Percentiles rank a stretch among this genome's conserved stretches.
These are phyloP conservation scores for Perca fluviatilis DNA, from an alignment of 2,113 vertebrate species.

Conservation along the genomic window DNA sequence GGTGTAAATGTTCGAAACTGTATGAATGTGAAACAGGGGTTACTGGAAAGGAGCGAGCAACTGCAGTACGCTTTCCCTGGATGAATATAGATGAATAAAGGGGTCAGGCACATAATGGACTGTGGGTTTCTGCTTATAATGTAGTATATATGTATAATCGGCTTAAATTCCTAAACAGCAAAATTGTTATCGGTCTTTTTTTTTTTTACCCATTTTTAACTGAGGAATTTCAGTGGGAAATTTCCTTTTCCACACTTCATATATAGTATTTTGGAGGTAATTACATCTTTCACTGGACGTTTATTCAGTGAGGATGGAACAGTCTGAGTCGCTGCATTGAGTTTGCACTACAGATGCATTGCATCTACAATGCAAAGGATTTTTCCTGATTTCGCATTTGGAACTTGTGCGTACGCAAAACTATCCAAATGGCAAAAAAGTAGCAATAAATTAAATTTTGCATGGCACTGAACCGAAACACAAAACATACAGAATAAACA, in stretches of 20 bases:
- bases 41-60: neutral
- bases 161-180: neutral
- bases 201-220: neutral
- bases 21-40: constrained; percentile 47
- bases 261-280: neutral
- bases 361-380: too few species aligned
- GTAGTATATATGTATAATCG: neutral
- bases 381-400: neutral
- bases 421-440: neutral
- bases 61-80: neutral
- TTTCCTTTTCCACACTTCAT: neutral
- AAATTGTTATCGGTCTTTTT: neutral
- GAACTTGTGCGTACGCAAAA: neutral
- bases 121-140: neutral
- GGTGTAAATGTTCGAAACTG: constrained; percentile 47
- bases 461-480: neutral
- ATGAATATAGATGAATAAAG: neutral
- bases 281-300: neutral
- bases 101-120: neutral
- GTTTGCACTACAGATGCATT: neutral
- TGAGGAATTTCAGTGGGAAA: neutral
- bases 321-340: neutral
- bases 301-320: neutral
- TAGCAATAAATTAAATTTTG: neutral
- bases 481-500: neutral